These are phyloP conservation scores for Acromyrmex heyeri DNA, from an alignment of 1,140 invertebrate species.

Conservation along the genomic window DNA sequence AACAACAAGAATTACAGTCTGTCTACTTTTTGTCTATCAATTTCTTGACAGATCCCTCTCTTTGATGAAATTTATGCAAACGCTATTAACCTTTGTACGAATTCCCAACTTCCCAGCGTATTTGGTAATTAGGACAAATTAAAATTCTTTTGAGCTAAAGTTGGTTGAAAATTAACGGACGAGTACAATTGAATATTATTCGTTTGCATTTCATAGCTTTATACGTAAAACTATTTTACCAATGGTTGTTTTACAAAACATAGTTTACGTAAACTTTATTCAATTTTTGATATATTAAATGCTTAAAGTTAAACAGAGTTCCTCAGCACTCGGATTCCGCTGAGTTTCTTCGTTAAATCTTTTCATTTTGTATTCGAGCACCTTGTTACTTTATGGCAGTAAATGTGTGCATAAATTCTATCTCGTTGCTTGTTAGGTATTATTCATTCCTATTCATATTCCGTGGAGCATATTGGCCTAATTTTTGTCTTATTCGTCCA, in stretches of 20 bases:
- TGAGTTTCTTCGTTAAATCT: slow-evolving; percentile 20
- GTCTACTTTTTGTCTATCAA: neutral
- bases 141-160: neutral
- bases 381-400: neutral
- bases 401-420: neutral
- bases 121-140: neutral
- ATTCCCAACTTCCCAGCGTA: neutral
- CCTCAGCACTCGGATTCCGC: slow-evolving; percentile 6
- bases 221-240: neutral
- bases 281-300: neutral
- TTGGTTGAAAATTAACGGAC: neutral
- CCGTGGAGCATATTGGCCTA: neutral
- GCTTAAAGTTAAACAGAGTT: slow-evolving; percentile 5
- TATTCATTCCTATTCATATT: slow-evolving; percentile 3
- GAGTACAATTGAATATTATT: slow-evolving; percentile 14
- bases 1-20: neutral
- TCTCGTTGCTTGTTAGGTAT: neutral
- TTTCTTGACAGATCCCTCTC: neutral
- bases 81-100: neutral
- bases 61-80: neutral
- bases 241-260: neutral
- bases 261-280: neutral
- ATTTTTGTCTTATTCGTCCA: slow-evolving; percentile 12
- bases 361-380: neutral
- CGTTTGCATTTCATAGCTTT: slow-evolving; percentile 16